Conservation (phyloP, 2,797 vertebrate genomes). For the Acanthurus lineatus region DNA sequence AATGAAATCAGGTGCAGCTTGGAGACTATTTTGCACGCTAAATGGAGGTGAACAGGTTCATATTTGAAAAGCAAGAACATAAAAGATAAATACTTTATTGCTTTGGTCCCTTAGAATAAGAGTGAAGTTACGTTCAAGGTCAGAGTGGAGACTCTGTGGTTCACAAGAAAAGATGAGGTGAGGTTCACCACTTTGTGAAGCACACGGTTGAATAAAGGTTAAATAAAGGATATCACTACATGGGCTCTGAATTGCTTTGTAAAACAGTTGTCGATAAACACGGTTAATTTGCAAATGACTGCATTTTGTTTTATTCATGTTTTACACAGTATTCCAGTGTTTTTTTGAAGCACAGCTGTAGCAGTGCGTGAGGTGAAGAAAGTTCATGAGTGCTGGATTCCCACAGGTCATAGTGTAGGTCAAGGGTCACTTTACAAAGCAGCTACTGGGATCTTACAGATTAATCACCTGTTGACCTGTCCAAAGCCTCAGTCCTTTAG, state of each 20-base stretch:
- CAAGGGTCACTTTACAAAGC: constrained; percentile 47
- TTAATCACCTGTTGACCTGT: constrained; percentile 67
- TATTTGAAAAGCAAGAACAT: constrained; percentile 1
- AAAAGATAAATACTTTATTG: neutral
- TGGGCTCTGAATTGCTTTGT: no score
- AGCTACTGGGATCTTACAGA: constrained; percentile 45
- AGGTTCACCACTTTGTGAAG: no score
- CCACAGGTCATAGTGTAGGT: constrained; percentile 52
- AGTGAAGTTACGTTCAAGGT: neutral
- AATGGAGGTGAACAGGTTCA: constrained; percentile 7
- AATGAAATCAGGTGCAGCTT: constrained; percentile 32
- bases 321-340: no score
- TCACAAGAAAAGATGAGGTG: no score
- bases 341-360: no score
- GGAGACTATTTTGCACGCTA: neutral
- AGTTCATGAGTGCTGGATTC: constrained; percentile 1
- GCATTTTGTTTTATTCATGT: no score
- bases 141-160: neutral
- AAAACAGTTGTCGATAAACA: no score
- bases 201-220: no score
- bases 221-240: no score
- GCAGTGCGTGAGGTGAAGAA: no score
- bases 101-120: neutral
- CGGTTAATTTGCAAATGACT: no score
- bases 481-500: constrained; percentile 15